These are phyloP conservation scores for Diachasmimorpha longicaudata DNA, from an alignment of 1,140 invertebrate species.

Conservation along the genomic window DNA sequence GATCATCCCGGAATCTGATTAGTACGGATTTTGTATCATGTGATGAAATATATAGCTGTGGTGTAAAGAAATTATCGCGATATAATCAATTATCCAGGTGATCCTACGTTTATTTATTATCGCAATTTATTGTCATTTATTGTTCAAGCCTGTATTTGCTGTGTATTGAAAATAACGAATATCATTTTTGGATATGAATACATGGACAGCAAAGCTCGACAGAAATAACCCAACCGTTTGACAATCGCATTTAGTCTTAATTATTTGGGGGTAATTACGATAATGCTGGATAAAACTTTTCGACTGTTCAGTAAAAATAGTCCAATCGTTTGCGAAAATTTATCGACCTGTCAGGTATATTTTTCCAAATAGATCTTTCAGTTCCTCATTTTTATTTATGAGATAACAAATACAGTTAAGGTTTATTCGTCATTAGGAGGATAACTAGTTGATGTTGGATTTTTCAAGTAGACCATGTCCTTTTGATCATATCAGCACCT, in stretches of 20 bases:
- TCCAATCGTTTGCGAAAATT: no score
- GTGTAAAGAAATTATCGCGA: not conserved
- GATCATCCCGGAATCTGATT: no score
- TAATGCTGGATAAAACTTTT: no score
- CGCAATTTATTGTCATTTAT: not conserved
- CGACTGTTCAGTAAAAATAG: no score
- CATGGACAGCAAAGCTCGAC: no score
- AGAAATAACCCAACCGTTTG: no score
- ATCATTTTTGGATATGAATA: not conserved
- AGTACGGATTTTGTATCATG: not conserved
- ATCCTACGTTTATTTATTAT: not conserved
- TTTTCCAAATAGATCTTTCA: not conserved
- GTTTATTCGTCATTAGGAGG: no score
- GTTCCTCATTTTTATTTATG: not conserved
- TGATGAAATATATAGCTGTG: not conserved
- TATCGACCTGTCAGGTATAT: no score
- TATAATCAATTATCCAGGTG: not conserved
- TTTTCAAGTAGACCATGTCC: slow-evolving; percentile 66
- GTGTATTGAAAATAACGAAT: no score
- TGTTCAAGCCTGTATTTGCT: not conserved
- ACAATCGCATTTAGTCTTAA: no score
- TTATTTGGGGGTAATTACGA: no score
- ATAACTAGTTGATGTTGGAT: not conserved
- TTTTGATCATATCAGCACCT: slow-evolving; percentile 81
- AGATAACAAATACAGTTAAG: no score